Evolutionary conservation across 2,113 vertebrate genomes (phyloP).

Genomic region (Rhinichthys klamathensis): DNA sequence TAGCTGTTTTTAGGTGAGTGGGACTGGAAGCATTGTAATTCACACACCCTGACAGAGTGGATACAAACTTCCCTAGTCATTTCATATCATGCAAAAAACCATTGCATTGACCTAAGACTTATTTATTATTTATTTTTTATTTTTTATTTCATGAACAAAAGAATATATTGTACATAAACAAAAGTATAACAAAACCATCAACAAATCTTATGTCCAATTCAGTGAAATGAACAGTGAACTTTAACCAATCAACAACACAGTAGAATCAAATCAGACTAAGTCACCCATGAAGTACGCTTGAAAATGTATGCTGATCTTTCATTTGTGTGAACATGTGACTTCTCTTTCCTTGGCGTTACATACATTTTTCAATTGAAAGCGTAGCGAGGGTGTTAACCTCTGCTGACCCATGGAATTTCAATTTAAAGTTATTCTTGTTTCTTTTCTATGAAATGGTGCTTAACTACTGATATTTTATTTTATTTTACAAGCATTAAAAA

Average conservation of each 20-base stretch:
- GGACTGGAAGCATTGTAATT: not conserved
- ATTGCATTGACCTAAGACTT: not conserved
- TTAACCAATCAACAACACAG: not conserved
- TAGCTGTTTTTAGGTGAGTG: conserved; percentile 96
- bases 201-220: not conserved
- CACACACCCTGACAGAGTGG: not conserved
- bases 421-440: too few species aligned
- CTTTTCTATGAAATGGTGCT: too few species aligned
- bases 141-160: not conserved
- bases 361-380: not conserved
- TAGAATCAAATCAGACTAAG: not conserved
- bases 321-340: not conserved
- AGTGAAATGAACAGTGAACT: not conserved
- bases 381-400: not conserved
- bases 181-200: not conserved
- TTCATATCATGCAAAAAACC: not conserved
- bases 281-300: not conserved
- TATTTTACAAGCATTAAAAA: too few species aligned
- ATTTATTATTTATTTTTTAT: too few species aligned
- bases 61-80: not conserved
- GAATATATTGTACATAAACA: not conserved
- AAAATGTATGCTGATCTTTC: not conserved
- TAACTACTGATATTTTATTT: too few species aligned
- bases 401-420: not conserved
- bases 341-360: not conserved